phyloP scores from a whole-genome alignment of 2,888 invertebrate species.

The Cabera pusaria region DNA sequence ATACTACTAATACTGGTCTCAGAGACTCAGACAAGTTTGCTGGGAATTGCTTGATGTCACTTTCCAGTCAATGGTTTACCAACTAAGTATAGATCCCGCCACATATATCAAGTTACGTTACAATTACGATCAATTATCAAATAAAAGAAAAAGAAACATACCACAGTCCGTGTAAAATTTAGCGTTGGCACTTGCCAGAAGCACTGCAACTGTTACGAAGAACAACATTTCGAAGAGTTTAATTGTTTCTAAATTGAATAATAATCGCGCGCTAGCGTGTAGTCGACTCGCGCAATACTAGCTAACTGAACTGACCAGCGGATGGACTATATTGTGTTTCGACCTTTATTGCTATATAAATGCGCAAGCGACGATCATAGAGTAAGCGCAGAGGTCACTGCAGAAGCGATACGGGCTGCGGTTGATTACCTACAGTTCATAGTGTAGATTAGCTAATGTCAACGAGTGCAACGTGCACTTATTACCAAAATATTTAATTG shows the following conservation, averaged over 20 bases:
- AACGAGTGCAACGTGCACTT: too few species aligned
- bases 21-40: too few species aligned
- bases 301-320: constrained; percentile 57
- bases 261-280: constrained; percentile 68
- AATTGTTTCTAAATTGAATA: constrained; percentile 19
- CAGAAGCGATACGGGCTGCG: constrained; percentile 16
- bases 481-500: too few species aligned
- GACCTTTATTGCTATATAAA: constrained; percentile 72
- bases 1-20: too few species aligned
- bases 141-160: constrained; percentile 34
- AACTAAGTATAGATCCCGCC: too few species aligned
- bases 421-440: too few species aligned
- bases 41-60: too few species aligned
- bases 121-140: constrained; percentile 1
- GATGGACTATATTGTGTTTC: constrained; percentile 52
- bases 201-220: constrained; percentile 49
- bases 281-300: constrained; percentile 64
- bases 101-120: constrained; percentile 1
- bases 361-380: constrained; percentile 71
- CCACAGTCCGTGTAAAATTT: constrained; percentile 76
- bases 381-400: constrained; percentile 36
- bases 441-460: too few species aligned
- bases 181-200: constrained; percentile 64
- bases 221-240: constrained; percentile 62
- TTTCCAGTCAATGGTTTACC: too few species aligned